Evolutionary conservation across 2,888 invertebrate species (phyloP).

Genomic region (Drosophila fulvimacula): DNA sequence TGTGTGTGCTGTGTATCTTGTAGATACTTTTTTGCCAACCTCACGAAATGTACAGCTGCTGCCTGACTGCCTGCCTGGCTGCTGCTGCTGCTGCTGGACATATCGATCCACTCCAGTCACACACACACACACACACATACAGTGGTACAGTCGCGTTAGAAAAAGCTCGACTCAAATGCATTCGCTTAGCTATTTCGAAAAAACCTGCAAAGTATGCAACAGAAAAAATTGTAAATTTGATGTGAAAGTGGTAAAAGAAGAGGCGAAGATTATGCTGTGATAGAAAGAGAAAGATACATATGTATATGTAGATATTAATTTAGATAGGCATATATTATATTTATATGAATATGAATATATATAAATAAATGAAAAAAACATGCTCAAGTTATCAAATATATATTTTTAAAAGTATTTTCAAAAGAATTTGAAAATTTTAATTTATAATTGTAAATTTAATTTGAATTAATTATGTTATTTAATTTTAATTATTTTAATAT

Average conservation of each 20-base stretch:
- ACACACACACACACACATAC: neutral
- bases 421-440: too few species aligned
- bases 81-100: constrained; percentile 62
- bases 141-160: constrained; percentile 1
- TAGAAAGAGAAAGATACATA: neutral
- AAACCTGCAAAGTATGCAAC: constrained; percentile 19
- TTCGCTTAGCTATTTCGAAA: neutral
- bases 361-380: too few species aligned
- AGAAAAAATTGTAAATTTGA: neutral
- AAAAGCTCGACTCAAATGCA: neutral
- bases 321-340: too few species aligned
- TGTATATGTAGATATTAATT: neutral
- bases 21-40: constrained; percentile 70
- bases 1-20: constrained; percentile 53
- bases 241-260: neutral
- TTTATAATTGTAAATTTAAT: too few species aligned
- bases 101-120: constrained; percentile 60
- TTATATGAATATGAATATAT: too few species aligned
- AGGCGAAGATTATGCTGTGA: neutral
- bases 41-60: constrained; percentile 64
- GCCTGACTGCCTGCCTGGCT: constrained; percentile 54
- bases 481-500: too few species aligned
- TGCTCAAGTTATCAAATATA: too few species aligned
- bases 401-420: too few species aligned
- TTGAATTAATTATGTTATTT: too few species aligned